Evolutionary conservation across 2,797 vertebrate species (phyloP).

Genomic region (Pseudotriccus pelzelni): DNA sequence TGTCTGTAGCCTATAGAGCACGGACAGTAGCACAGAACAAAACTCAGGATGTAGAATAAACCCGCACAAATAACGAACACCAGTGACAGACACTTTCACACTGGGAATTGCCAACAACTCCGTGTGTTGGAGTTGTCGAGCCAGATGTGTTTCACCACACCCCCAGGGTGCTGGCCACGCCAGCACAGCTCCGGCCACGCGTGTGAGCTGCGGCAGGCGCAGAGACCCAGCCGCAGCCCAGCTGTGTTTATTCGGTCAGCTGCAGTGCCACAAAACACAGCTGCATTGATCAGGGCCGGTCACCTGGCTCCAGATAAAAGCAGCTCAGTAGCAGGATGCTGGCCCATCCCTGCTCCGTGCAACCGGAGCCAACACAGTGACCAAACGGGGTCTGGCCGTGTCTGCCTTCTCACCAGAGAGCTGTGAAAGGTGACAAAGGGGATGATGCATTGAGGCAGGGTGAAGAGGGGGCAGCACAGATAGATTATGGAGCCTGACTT

Average conservation of each 20-base stretch:
- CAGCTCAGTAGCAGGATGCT: conserved; percentile 7
- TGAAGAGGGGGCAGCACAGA: background rate
- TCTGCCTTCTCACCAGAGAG: background rate
- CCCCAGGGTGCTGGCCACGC: background rate
- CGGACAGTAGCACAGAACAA: background rate
- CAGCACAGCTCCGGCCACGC: background rate
- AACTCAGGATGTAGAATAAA: background rate
- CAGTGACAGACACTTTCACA: background rate
- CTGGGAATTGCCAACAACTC: background rate
- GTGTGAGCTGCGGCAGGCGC: background rate
- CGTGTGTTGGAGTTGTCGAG: background rate
- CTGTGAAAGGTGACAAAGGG: background rate
- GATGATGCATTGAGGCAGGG: rapidly evolving
- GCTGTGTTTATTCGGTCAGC: conserved; percentile 35
- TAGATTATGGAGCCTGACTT: background rate
- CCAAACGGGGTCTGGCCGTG: rapidly evolving
- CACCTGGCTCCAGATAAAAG: conserved; percentile 50
- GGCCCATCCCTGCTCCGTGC: background rate
- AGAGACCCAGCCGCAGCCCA: background rate
- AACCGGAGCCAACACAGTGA: background rate
- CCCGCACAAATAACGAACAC: background rate
- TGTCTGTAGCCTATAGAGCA: background rate
- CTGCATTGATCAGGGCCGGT: background rate
- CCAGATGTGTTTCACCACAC: background rate
- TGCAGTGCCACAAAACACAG: conserved; percentile 40